phyloP scores from a whole-genome alignment of 2,797 vertebrate species.

The Poecilia wingei region DNA sequence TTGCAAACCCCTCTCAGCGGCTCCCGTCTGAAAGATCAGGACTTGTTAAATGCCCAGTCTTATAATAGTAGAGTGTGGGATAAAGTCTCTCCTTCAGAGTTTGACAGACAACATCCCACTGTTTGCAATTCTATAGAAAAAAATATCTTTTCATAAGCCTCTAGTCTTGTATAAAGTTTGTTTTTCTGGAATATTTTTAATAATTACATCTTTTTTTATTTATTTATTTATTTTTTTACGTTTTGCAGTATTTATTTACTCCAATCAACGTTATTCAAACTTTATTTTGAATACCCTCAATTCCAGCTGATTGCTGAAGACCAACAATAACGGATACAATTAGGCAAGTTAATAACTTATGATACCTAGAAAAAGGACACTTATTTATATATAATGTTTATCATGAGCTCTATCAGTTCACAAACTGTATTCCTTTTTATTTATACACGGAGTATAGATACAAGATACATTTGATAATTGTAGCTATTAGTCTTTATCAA shows the following conservation, averaged over 20 bases:
- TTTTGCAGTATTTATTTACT: no score
- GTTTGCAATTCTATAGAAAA: not conserved
- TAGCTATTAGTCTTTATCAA: not conserved
- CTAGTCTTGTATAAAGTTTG: not conserved
- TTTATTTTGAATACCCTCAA: not conserved
- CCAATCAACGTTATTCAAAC: not conserved
- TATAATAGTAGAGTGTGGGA: slow-evolving; percentile 35
- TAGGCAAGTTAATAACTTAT: not conserved
- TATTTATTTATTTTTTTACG: not conserved
- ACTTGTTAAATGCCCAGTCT: slow-evolving; percentile 45
- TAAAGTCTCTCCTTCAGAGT: slow-evolving; percentile 9
- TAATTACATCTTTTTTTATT: not conserved
- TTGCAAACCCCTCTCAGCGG: slow-evolving; percentile 34
- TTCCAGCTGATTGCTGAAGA: not conserved
- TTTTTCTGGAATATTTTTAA: not conserved
- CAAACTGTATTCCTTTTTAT: not conserved
- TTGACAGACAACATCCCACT: slow-evolving; percentile 43
- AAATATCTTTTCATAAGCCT: not conserved
- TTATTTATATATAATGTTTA: not conserved
- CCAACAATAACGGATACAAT: not conserved
- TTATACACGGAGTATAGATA: not conserved
- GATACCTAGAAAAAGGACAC: not conserved
- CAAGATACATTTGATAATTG: not conserved
- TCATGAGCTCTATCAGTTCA: not conserved
- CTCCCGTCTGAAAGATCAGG: slow-evolving; percentile 36